Evolutionary conservation across 2,888 invertebrate genomes (phyloP).

Genomic region (Halictus quadricinctus): DNA sequence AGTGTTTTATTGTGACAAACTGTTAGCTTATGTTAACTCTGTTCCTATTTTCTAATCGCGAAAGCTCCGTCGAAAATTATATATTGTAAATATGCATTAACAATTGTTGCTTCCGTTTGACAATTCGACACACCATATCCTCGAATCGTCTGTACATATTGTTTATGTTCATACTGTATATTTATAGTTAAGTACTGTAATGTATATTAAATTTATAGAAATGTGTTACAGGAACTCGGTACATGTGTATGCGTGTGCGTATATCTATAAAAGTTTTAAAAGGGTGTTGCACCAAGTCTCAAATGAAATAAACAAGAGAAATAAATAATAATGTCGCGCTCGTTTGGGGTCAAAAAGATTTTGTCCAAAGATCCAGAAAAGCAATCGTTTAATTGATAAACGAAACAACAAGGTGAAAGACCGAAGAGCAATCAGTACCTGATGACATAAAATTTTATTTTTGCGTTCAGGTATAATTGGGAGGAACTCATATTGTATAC

Average conservation of each 20-base stretch:
- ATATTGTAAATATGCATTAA: conserved; percentile 56
- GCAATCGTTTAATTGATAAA: conserved; percentile 8
- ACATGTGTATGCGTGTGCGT: conserved; percentile 28
- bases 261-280: conserved; percentile 22
- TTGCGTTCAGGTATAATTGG: conserved; percentile 42
- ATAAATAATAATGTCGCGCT: not conserved
- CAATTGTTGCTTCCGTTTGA: conserved; percentile 38
- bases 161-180: conserved; percentile 16
- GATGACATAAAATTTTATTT: conserved; percentile 62
- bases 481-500: conserved; percentile 45
- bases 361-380: conserved; percentile 44
- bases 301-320: not conserved
- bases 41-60: conserved; percentile 16
- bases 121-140: not conserved
- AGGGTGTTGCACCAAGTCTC: conserved; percentile 3
- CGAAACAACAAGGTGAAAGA: conserved; percentile 33
- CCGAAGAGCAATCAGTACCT: conserved; percentile 54
- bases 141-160: conserved; percentile 43
- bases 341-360: conserved; percentile 22
- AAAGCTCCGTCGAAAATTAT: conserved; percentile 50
- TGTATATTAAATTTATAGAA: conserved; percentile 45
- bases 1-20: conserved; percentile 36
- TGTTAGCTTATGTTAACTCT: conserved; percentile 39
- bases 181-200: conserved; percentile 38
- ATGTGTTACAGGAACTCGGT: conserved; percentile 40